Evolutionary conservation across 2,113 vertebrate species (phyloP).

Genomic region (Alexandromys fortis): DNA sequence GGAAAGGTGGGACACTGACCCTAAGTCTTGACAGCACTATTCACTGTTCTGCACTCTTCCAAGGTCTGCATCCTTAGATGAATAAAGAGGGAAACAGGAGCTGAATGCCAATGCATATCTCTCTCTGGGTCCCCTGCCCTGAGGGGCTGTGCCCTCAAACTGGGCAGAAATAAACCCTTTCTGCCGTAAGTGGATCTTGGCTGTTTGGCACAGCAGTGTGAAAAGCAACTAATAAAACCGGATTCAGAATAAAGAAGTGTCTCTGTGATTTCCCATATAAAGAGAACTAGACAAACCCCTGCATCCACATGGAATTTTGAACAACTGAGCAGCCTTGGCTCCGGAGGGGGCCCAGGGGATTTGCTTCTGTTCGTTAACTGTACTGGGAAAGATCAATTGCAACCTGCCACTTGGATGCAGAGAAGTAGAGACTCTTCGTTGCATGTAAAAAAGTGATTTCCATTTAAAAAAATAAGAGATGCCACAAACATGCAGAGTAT

Average conservation of each 20-base stretch:
- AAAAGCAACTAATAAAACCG: neutral
- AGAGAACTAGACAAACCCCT: slow-evolving; percentile 17
- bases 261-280: neutral
- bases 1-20: neutral
- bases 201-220: neutral
- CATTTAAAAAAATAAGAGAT: slow-evolving; percentile 47
- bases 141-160: neutral
- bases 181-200: neutral
- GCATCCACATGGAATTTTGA: slow-evolving; percentile 5
- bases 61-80: neutral
- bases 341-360: neutral
- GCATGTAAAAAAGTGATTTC: neutral
- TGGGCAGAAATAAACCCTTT: neutral
- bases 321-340: neutral
- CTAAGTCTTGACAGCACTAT: neutral
- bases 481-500: slow-evolving; percentile 47
- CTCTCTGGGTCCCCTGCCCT: neutral
- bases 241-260: neutral
- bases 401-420: slow-evolving; percentile 35
- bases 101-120: neutral
- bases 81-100: neutral
- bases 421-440: neutral
- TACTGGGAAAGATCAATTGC: slow-evolving; percentile 43
- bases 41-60: no score
- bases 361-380: slow-evolving; percentile 48